phyloP scores from a whole-genome alignment of 2,888 invertebrate genomes.

The Beris morrisii region DNA sequence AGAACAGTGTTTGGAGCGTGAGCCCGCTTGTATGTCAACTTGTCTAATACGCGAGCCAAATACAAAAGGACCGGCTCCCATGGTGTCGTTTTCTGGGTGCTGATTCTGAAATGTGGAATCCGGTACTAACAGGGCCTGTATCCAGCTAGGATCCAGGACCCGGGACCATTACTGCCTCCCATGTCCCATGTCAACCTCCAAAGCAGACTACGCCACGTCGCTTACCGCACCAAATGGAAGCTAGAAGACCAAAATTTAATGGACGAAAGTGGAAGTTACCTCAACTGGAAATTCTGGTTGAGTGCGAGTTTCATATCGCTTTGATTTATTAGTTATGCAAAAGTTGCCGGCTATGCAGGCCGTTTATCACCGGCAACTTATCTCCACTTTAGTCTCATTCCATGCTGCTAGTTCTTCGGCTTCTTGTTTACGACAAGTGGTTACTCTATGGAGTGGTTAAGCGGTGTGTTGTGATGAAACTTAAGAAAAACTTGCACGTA shows the following conservation, averaged over 20 bases:
- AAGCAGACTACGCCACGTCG: not conserved
- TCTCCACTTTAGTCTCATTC: conserved; percentile 11
- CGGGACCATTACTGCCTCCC: not conserved
- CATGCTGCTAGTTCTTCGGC: not conserved
- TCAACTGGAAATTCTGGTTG: conserved; percentile 30
- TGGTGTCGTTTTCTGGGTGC: conserved; percentile 1
- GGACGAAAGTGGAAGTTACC: conserved; percentile 26
- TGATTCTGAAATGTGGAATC: not conserved
- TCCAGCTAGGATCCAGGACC: not conserved
- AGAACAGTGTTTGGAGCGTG: conserved; percentile 1
- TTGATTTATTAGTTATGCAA: conserved; percentile 31
- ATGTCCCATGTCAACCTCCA: not conserved
- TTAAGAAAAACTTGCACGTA: no score
- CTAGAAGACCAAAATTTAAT: conserved; percentile 20
- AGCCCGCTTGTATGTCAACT: conserved; percentile 22
- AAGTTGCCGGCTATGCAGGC: conserved; percentile 22
- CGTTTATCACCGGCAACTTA: conserved; percentile 23
- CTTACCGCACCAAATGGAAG: not conserved
- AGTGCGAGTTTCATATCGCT: conserved; percentile 27
- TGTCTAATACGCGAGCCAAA: conserved; percentile 24
- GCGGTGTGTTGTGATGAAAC: no score
- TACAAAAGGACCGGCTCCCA: conserved; percentile 12
- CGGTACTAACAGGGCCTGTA: not conserved
- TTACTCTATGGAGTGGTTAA: no score
- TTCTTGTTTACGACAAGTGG: no score